Conservation (phyloP, 2,797 vertebrate species). For the Schizothorax lantsangensis region DNA sequence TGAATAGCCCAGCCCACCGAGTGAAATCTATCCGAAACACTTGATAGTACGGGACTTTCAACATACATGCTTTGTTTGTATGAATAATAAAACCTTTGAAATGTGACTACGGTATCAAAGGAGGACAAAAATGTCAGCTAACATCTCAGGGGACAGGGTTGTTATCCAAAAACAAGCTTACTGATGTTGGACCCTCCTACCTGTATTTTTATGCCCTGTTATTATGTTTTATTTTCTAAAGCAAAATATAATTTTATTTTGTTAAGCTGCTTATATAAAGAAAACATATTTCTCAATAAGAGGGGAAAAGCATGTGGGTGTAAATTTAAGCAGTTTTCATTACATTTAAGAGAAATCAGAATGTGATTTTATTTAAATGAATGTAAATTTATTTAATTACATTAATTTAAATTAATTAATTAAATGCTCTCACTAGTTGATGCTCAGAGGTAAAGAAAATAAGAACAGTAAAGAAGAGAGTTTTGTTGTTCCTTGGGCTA, state of each 20-base stretch:
- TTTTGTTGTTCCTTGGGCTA: not conserved
- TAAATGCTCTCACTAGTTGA: not conserved
- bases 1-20: not conserved
- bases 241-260: not conserved
- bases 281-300: not conserved
- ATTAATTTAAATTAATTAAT: not conserved
- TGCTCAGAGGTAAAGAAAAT: not conserved
- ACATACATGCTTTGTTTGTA: slow-evolving; percentile 15
- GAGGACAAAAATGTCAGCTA: slow-evolving; percentile 9
- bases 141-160: slow-evolving; percentile 10
- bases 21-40: slow-evolving; percentile 27
- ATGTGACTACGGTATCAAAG: slow-evolving; percentile 25
- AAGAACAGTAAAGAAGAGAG: not conserved
- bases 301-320: no score
- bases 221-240: not conserved
- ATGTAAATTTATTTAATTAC: not conserved
- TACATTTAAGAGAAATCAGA: not conserved
- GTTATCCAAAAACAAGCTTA: not conserved
- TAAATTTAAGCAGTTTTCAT: not conserved
- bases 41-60: slow-evolving; percentile 24
- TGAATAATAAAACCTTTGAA: slow-evolving; percentile 29
- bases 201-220: not conserved
- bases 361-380: not conserved
- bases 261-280: not conserved
- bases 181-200: not conserved